These are phyloP conservation scores for Latrodectus elegans DNA, from an alignment of 2,888 invertebrate genomes.

Conservation along the genomic window DNA sequence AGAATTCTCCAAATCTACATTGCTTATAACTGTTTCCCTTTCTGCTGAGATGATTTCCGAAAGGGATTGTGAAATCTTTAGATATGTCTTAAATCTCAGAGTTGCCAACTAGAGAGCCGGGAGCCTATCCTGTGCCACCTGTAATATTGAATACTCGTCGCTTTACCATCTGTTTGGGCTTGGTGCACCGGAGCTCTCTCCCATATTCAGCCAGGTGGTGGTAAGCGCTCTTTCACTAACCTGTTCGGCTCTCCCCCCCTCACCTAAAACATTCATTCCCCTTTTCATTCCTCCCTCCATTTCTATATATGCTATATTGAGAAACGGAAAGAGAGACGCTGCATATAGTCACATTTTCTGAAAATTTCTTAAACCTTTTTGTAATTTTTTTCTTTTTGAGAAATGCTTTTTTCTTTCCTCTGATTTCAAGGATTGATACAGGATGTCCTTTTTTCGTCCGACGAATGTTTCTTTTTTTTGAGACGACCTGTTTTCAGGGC, in stretches of 20 bases:
- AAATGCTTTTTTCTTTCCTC: slow-evolving; percentile 21
- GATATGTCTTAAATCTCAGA: not conserved
- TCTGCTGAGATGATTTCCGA: too few species aligned
- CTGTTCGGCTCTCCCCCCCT: slow-evolving; percentile 56
- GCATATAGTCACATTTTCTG: slow-evolving; percentile 55
- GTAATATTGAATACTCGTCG: slow-evolving; percentile 42
- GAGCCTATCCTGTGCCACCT: slow-evolving; percentile 29
- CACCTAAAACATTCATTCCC: slow-evolving; percentile 40
- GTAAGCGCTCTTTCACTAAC: slow-evolving; percentile 40
- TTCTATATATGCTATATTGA: slow-evolving; percentile 21
- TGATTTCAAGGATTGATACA: slow-evolving; percentile 22
- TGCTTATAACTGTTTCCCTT: too few species aligned
- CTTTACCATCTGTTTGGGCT: slow-evolving; percentile 43
- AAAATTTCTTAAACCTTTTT: slow-evolving; percentile 44
- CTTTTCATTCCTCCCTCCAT: slow-evolving; percentile 37
- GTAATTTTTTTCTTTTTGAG: slow-evolving; percentile 41
- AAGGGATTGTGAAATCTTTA: slow-evolving; percentile 17
- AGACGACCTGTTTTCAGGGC: slow-evolving; percentile 26
- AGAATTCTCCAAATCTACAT: too few species aligned
- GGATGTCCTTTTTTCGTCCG: slow-evolving; percentile 54
- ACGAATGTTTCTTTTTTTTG: not conserved
- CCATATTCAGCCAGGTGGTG: slow-evolving; percentile 53
- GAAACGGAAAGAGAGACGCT: slow-evolving; percentile 14
- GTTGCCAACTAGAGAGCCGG: slow-evolving; percentile 15
- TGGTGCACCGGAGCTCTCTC: slow-evolving; percentile 28